Evolutionary conservation across 2,113 vertebrate genomes (phyloP).

Genomic region (Nothobranchius kuhntae): DNA sequence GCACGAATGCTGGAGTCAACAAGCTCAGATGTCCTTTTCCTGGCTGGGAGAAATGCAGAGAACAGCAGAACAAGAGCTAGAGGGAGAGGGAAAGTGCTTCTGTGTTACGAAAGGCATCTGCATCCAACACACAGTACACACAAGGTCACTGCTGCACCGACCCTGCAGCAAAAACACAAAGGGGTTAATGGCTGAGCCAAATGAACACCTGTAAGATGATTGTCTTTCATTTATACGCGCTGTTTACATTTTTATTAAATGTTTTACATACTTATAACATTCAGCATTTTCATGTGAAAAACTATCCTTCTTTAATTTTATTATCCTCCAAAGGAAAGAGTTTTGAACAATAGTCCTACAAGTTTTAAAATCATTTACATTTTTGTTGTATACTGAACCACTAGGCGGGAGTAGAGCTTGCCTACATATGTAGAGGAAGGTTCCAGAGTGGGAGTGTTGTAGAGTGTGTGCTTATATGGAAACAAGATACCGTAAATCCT

Average conservation of each 20-base stretch:
- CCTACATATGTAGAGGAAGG: too few species aligned
- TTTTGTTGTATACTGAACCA: too few species aligned
- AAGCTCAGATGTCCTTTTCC: conserved; percentile 76
- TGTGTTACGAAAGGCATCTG: conserved; percentile 53
- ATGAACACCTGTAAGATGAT: conserved; percentile 20
- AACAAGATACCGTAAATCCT: too few species aligned
- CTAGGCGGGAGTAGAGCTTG: too few species aligned
- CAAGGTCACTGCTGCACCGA: conserved; percentile 64
- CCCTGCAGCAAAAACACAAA: conserved; percentile 48
- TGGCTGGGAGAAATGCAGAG: conserved; percentile 54
- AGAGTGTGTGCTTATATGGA: too few species aligned
- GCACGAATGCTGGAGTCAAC: conserved; percentile 70
- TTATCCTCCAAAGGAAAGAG: too few species aligned
- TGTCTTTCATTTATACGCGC: too few species aligned
- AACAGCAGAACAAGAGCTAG: conserved; percentile 51
- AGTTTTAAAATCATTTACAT: too few species aligned
- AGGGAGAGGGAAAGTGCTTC: conserved; percentile 22
- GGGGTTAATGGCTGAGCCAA: conserved; percentile 33
- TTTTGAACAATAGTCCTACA: too few species aligned
- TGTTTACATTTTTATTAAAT: conserved; percentile 4
- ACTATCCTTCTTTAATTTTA: too few species aligned
- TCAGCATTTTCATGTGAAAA: conserved; percentile 10
- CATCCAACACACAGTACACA: conserved; percentile 46
- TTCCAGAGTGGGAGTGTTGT: too few species aligned
- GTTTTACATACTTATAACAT: background rate